These are phyloP conservation scores for Gorsachius goisagi DNA, from an alignment of 2,113 vertebrate genomes.

Conservation along the genomic window DNA sequence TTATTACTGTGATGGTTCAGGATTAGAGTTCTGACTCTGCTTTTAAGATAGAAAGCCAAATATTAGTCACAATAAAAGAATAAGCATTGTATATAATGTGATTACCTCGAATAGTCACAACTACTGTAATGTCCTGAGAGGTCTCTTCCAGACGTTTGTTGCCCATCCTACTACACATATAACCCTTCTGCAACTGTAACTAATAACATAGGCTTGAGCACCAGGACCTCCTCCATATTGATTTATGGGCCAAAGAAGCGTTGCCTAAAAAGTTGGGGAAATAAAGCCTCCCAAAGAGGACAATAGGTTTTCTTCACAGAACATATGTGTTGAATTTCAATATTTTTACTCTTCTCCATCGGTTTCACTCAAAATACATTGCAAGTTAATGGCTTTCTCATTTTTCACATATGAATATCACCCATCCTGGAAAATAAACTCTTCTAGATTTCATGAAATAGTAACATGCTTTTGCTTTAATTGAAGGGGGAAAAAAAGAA, in stretches of 20 bases:
- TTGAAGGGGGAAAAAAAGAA: not conserved
- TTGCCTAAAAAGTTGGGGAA: constrained; percentile 29
- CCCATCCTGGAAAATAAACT: not conserved
- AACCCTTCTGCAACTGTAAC: not conserved
- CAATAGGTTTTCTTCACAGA: constrained; percentile 56
- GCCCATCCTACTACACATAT: too few species aligned
- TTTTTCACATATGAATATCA: not conserved
- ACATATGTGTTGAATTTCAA: constrained; percentile 44
- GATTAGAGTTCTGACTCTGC: not conserved
- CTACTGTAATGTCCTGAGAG: too few species aligned
- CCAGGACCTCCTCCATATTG: constrained; percentile 3
- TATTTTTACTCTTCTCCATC: not conserved
- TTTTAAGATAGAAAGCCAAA: constrained; percentile 32
- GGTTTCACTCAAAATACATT: not conserved
- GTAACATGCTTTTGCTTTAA: not conserved
- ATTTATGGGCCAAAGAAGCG: constrained; percentile 7
- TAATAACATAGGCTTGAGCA: not conserved
- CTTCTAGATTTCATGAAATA: not conserved
- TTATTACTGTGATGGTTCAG: not conserved
- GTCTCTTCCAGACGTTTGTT: too few species aligned
- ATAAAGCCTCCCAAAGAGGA: constrained; percentile 50
- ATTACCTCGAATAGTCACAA: too few species aligned
- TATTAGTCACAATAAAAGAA: not conserved
- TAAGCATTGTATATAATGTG: too few species aligned
- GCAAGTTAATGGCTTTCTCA: not conserved